Base-by-base conservation (phyloP, 2,797 vertebrate species). In the Rhinatrema bivittatum region DNA sequence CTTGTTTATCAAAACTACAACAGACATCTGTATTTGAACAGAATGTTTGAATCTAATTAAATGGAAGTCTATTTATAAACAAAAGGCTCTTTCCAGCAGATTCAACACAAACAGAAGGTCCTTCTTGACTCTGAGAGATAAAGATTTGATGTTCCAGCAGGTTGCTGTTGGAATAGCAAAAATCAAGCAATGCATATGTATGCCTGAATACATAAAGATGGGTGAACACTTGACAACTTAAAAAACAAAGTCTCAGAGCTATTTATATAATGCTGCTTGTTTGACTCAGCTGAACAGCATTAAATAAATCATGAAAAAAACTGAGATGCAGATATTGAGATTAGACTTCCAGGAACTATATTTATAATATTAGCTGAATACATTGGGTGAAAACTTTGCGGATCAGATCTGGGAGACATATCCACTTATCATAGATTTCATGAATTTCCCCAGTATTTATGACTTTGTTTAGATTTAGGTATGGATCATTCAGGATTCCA, bases 101-200 rank as follows among this genome's bases (percentile, higher is more conserved):
- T 40, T 28, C 22, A 39, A 32, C 27, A 16, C 11, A 49, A 39
- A 19, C 36, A 21, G 13, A 47, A 17, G 11, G 5, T 40, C 48
- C 15, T 65, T 42, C 37, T 15, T 22, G 9, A 40, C 19, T 19
- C n/a, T 41, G 47, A 48, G 42, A 34, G 36, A 53, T 40, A 69
- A 53, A 50, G 7, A 15, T 16, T 32, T 37, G 19, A 5, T 45
- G 19, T 39, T 45, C 44, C 43, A 49, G 35, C 34, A 64, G 48
- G 55, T 56, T 52, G 25, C 21, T 39, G 21, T 50, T 19, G 33
- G 49, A 54, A 65, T 43, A 69, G 25, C 20, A 52, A 42, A 51
- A 45, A 20, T 13, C 6, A 9, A n/a, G 56, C 37, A 56, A 42
- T 65, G 39, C 36, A 53, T 63, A 54, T 42, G 13, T 52, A 39